Evolutionary conservation across 92 coral and sea anemone genomes (phyloP), one percentile per base, ranked within the genome.

Genomic region (Parazoanthus darwini): DNA sequence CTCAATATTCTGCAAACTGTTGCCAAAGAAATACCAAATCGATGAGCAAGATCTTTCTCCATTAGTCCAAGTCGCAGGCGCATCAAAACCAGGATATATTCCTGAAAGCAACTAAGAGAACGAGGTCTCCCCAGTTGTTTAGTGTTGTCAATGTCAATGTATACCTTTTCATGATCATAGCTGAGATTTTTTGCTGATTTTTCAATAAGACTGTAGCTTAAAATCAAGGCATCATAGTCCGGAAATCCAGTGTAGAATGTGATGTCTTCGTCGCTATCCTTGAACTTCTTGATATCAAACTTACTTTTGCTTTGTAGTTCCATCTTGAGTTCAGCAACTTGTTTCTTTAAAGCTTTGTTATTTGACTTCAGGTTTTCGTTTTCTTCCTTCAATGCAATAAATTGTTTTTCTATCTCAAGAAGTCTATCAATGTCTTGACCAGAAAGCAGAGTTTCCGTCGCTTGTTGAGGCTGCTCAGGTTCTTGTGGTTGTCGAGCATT

Each of bases 211-310:
- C 75, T 67, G 72, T 68, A 89, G 29, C 89, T 56, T 68, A 89
- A 74, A 43, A 85, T 36, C 87, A 80, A 35, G 25, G 89, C 86
- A 29, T 86, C 78, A 56, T 85, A 88, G 70, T 79, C 86, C 54
- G 91, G 92, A 72, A 90, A 86, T 4, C 93, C 89, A 78, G 93
- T 91, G 72, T 88, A 91, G 80, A 91, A 91, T n/a, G 93, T 25
- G 23, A 88, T 88, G 59, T 91, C 93, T 10, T 88, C 91, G 22
- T 88, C 91, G n/a, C 88, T 83, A 23, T 79, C 91, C 73, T 89
- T 91, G 80, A 85, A 88, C 50, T 88, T 83, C 6, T 74, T 78
- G 35, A 88, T 91, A 50, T 91, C 91, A 79, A 91, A 91, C 54
- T 70, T 51, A 39, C 29, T 33, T 10, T 88, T 80, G 8, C 35